Conservation (phyloP, 2,888 invertebrate genomes). For the Troilus luridus region DNA sequence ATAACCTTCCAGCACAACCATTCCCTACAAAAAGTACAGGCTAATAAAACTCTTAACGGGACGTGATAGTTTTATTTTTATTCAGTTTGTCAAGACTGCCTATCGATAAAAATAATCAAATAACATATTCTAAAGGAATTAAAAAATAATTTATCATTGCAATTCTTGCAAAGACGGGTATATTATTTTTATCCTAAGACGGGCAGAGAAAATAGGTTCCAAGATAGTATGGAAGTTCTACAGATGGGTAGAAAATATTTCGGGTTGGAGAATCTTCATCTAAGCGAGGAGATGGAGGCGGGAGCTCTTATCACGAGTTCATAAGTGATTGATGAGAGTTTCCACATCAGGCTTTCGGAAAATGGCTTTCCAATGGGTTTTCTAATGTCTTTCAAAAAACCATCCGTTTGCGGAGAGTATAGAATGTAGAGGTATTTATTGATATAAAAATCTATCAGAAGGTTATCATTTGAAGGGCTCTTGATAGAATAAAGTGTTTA, state of each 20-base stretch:
- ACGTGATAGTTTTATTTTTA: too few species aligned
- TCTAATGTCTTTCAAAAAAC: neutral
- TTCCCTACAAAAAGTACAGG: too few species aligned
- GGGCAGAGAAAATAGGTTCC: neutral
- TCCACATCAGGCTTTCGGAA: conserved; percentile 3
- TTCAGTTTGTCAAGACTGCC: too few species aligned
- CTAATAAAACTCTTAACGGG: too few species aligned
- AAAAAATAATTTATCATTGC: too few species aligned
- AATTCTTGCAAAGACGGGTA: too few species aligned
- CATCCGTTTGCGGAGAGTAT: neutral
- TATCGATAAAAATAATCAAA: too few species aligned
- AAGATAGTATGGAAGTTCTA: neutral
- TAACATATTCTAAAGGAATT: too few species aligned
- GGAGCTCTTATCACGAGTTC: neutral
- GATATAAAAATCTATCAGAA: too few species aligned
- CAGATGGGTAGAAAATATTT: neutral
- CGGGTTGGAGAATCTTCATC: neutral
- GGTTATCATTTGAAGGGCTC: too few species aligned
- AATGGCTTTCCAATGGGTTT: conserved; percentile 22
- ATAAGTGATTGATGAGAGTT: conserved; percentile 30
- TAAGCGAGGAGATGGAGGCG: neutral
- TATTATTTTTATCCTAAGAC: neutral
- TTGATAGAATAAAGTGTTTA: too few species aligned
- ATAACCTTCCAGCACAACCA: too few species aligned
- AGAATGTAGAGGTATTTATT: neutral